These are phyloP conservation scores for Peromyscus melanophrys DNA, from an alignment of 2,797 vertebrate genomes.

Conservation along the genomic window DNA sequence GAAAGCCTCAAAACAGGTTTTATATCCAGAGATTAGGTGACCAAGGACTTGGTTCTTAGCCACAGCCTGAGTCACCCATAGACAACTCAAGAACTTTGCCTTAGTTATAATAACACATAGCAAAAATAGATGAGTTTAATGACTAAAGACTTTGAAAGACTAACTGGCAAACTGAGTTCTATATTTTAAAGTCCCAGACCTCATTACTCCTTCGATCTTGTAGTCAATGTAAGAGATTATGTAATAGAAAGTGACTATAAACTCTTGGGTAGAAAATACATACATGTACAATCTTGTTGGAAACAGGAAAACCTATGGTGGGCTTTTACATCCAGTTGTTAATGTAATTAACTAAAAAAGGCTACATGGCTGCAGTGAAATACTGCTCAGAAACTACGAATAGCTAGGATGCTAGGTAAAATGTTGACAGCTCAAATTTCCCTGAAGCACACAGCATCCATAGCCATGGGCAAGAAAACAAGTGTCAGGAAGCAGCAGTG, in stretches of 20 bases:
- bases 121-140: constrained; percentile 20
- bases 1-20: neutral
- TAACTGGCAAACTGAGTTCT: neutral
- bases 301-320: neutral
- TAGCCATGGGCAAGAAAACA: neutral
- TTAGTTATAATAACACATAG: neutral
- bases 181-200: constrained; percentile 14
- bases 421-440: neutral
- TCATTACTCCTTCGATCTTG: neutral
- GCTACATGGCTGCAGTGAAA: neutral
- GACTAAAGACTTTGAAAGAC: neutral
- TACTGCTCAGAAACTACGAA: neutral
- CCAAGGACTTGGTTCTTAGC: neutral
- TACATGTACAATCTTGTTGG: neutral
- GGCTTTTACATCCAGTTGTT: neutral
- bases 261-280: neutral
- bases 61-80: neutral
- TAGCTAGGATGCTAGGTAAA: neutral
- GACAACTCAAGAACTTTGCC: neutral
- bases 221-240: neutral
- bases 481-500: neutral
- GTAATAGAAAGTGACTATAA: neutral
- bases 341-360: neutral
- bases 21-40: neutral
- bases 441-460: neutral